Evolutionary conservation across 1,140 invertebrate genomes (phyloP).

Genomic region (Caenorhabditis brenneri): DNA sequence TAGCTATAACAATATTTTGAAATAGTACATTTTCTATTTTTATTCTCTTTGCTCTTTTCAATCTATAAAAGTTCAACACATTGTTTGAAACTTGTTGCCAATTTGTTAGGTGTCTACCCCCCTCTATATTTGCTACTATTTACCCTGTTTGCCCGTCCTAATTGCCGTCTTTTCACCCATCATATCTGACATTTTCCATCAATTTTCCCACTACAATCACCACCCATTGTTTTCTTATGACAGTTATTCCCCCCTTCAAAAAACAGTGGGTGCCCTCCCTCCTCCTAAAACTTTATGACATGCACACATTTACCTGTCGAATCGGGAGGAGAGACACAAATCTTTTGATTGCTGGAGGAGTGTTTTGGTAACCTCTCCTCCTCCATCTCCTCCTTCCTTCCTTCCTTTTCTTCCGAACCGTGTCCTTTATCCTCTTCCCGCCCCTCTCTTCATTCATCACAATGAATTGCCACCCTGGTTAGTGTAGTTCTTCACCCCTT

Average conservation of each 20-base stretch:
- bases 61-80: too few species aligned
- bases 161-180: slow-evolving; percentile 15
- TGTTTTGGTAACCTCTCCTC: not conserved
- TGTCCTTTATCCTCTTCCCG: not conserved
- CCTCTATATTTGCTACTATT: too few species aligned
- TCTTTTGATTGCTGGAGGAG: too few species aligned
- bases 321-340: not conserved
- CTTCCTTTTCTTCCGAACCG: not conserved
- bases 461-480: not conserved
- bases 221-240: slow-evolving; percentile 8
- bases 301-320: not conserved
- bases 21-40: too few species aligned
- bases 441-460: not conserved
- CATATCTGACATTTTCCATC: slow-evolving; percentile 1
- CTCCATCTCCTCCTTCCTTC: not conserved
- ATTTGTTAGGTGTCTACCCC: too few species aligned
- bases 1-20: too few species aligned
- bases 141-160: not conserved
- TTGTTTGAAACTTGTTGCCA: too few species aligned
- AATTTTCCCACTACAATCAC: not conserved
- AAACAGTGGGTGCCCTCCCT: too few species aligned
- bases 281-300: slow-evolving; percentile 40
- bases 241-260: not conserved
- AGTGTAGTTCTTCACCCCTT: not conserved
- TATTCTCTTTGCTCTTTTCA: too few species aligned